Base-by-base conservation (phyloP, 1,140 invertebrate species). In the Magallana angulata region DNA sequence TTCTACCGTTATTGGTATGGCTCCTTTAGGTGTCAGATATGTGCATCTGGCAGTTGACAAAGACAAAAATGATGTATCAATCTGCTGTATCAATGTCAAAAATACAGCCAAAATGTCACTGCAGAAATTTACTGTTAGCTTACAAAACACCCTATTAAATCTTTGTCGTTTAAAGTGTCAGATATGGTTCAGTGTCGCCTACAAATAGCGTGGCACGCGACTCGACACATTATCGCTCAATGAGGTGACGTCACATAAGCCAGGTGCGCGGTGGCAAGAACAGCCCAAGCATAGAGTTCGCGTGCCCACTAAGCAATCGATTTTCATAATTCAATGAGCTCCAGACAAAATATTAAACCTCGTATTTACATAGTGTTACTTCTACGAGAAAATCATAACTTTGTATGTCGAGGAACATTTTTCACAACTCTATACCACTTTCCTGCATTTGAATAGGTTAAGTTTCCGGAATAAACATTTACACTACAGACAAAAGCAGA, bases 181-280 rank as follows among this genome's bases (percentile, higher is more conserved):
- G 24, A 24, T 30, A 30, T 36, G 68, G 18, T 76, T 24, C 68
- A 76, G 9, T 76, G 68, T 76, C 68, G 36, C 24, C 36, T 76
- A 76, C 68, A 18, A 76, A 76, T 76, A 76, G 24, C 8, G 24
- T 76, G 68, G 68, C 68, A 76, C 68, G 68, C 68, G 68, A 76
- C 68, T 76, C 68, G 68, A 76, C 68, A 76, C 68, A 76, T 76
- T 76, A 76, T 76, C 68, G 68, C 68, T 76, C 68, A 76, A 76
- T 76, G 24, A 76, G 68, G 68, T 76, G 68, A 76, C 68, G 68
- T 76, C 68, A 76, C 68, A 30, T 76, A 76, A 12, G 68, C 68
- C 68, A 76, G 68, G 68, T 76, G 68, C 68, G 36, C 68, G 24
- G 24, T 76, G 68, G 68, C 68, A 76, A 11, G 24, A 76, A 30